These are phyloP conservation scores for Miniopterus natalensis DNA, from an alignment of 2,113 vertebrate genomes.

Conservation along the genomic window DNA sequence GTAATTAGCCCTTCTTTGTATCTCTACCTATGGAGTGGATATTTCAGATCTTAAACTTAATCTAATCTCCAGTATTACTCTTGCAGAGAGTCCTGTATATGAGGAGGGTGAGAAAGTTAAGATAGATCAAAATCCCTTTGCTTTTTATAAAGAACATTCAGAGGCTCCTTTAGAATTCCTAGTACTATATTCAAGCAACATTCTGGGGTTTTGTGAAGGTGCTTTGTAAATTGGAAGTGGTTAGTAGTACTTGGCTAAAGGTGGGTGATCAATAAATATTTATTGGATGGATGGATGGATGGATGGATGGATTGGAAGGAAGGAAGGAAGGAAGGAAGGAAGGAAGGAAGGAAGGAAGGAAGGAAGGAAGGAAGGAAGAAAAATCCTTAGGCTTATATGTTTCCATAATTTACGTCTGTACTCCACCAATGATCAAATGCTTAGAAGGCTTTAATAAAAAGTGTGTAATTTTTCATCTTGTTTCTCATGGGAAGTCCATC, in stretches of 20 bases:
- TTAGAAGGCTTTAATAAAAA: slow-evolving; percentile 40
- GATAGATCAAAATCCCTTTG: background rate
- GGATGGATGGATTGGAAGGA: background rate
- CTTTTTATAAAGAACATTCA: slow-evolving; percentile 4
- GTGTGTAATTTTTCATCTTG: background rate
- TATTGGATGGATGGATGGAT: background rate
- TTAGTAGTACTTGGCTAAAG: background rate
- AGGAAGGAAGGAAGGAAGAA: background rate
- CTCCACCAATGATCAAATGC: background rate
- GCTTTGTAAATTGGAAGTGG: background rate
- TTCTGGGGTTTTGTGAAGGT: background rate
- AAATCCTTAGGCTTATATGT: background rate
- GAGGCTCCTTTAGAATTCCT: background rate
- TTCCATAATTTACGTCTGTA: background rate
- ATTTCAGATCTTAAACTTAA: background rate
- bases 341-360: rapidly evolving
- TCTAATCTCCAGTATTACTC: background rate
- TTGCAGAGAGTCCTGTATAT: background rate
- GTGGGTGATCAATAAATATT: background rate
- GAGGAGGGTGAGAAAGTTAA: background rate
- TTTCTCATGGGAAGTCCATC: background rate
- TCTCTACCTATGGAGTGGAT: background rate
- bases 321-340: background rate
- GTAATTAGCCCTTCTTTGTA: background rate
- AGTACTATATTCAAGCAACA: background rate